phyloP scores from a whole-genome alignment of 2,797 vertebrate species.

The Lagodon rhomboides region DNA sequence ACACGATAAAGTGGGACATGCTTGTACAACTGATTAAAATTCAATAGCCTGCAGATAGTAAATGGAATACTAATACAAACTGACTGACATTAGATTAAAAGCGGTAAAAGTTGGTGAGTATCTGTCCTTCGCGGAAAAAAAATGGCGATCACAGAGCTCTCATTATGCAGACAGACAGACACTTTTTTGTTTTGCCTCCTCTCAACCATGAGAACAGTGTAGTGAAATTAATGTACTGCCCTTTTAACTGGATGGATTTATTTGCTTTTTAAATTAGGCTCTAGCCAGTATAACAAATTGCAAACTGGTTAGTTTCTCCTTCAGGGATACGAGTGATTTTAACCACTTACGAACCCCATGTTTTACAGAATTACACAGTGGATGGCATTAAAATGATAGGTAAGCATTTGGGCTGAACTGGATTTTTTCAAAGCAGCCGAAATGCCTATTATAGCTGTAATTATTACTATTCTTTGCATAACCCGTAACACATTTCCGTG shows the following conservation, averaged over 20 bases:
- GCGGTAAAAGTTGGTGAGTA: constrained; percentile 1
- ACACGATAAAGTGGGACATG: not conserved
- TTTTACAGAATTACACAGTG: not conserved
- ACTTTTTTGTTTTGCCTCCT: constrained; percentile 19
- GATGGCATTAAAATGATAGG: not conserved
- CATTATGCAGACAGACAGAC: constrained; percentile 36
- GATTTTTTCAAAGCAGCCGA: not conserved
- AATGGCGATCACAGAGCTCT: constrained; percentile 30
- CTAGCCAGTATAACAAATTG: not conserved
- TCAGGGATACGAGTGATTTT: not conserved
- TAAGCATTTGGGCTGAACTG: too few relatives aligned
- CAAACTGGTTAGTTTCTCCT: not conserved
- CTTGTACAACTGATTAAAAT: constrained; percentile 40
- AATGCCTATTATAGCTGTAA: not conserved
- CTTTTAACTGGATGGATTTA: constrained; percentile 22
- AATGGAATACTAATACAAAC: constrained; percentile 16
- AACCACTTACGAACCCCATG: not conserved
- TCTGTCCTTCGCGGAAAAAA: constrained; percentile 11
- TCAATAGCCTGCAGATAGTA: constrained; percentile 30
- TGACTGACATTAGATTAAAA: constrained; percentile 15
- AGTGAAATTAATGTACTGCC: not conserved
- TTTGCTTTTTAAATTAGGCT: not conserved
- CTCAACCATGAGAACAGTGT: constrained; percentile 9
- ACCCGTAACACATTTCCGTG: not conserved
- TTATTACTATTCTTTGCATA: not conserved